phyloP scores from a whole-genome alignment of 2,113 vertebrate species.

The Hyperoodon ampullatus region DNA sequence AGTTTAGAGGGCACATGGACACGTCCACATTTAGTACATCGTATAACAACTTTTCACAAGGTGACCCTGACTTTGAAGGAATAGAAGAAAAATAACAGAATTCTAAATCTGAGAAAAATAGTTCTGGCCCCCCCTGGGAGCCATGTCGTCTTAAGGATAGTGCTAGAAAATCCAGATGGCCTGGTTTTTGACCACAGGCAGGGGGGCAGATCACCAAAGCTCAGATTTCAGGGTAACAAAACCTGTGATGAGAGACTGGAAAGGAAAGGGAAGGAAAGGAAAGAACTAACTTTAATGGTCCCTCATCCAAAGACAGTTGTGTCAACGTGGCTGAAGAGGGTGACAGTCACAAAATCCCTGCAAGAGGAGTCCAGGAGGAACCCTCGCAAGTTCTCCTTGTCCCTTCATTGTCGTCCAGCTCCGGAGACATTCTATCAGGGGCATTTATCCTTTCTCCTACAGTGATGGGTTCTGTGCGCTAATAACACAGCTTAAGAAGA shows the following conservation, averaged over 20 bases:
- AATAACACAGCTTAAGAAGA: conserved; percentile 82
- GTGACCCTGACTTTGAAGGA: conserved; percentile 75
- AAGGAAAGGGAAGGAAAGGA: not conserved
- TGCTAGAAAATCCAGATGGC: not conserved
- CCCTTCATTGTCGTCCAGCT: conserved; percentile 51
- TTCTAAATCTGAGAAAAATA: conserved; percentile 66
- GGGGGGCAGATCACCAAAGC: not conserved
- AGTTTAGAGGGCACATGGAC: conserved; percentile 80
- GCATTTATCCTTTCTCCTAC: conserved; percentile 50
- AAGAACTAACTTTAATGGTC: not conserved
- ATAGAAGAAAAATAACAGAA: conserved; percentile 22
- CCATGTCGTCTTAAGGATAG: not conserved
- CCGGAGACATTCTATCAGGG: conserved; percentile 66
- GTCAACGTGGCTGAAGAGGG: not conserved
- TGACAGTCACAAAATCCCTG: not conserved
- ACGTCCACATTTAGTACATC: conserved; percentile 72
- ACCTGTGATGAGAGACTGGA: not conserved
- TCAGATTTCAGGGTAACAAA: conserved; percentile 51
- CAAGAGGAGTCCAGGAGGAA: not conserved
- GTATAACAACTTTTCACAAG: conserved; percentile 80
- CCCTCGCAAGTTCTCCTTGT: not conserved
- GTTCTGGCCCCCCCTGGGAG: not conserved
- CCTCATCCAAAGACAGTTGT: not conserved
- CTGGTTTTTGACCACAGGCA: not conserved
- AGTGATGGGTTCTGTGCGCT: conserved; percentile 77